Base-by-base conservation (phyloP, 2,888 invertebrate species). In the Lamellibrachia satsuma region DNA sequence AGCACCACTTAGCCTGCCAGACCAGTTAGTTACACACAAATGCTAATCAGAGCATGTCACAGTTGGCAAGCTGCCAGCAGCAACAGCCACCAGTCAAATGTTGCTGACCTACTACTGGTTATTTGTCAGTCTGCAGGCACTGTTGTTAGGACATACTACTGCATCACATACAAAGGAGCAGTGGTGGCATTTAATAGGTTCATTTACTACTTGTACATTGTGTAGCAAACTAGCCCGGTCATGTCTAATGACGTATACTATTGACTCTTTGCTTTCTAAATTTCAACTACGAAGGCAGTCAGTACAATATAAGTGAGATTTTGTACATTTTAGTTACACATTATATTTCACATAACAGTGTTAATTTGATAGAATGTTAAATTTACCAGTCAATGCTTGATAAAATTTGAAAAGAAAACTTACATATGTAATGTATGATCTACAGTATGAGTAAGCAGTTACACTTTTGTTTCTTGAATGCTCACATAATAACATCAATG, bases 181-280 rank as follows among this genome's bases (percentile, higher is more conserved):
- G 39, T 91, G 39, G 52, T 91, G 91, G 91, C 91, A 91, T n/a
- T 91, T 11, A 52, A 52, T 91, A 91, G 91, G 91, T 75, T 75
- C 15, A 75, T 75, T 75, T 75, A 75, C 75, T 75, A 75, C 75
- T 22, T 11, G 75, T 75, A 75, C 39, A 39, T 39, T 39, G 75
- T 15, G 75, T 22, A 75, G 75, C 75, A 75, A 22, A 39, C 39
- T 39, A 39, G 75, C 75, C 15, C n/a, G 75, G 75, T 75, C 75
- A 75, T 75, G 75, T 75, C 75, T 75, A 75, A 75, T 75, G 75
- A n/a, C 22, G 75, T 75, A 75, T 75, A 75, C 22, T 75, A 15
- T 22, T 15, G 15, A n/a, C 75, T 15, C 6, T 75, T 22, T 15
- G 22, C 75, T 11, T 75, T 75, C 39, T 39, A 39, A 39, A 39